Base-by-base conservation (phyloP, 2,888 invertebrate genomes). In the Leuctra nigra region DNA sequence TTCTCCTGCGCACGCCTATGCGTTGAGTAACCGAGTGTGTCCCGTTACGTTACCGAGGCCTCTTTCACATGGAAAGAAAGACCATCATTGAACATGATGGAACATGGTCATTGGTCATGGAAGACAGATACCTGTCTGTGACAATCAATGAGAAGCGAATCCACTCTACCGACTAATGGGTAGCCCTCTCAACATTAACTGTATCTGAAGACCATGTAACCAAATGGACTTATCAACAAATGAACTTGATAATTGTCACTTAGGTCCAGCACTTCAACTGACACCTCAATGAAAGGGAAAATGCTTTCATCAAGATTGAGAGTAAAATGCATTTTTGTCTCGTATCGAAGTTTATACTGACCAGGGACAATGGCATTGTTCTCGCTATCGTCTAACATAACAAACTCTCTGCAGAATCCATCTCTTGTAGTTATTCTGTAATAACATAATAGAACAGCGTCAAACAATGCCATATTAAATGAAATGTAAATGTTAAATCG, bases 151-250 rank as follows among this genome's bases (percentile, higher is more conserved):
- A n/a, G n/a, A n/a, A n/a, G n/a, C n/a, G n/a, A n/a, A n/a, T n/a
- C n/a, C n/a, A n/a, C n/a, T n/a, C n/a, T n/a, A n/a, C n/a, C n/a
- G n/a, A n/a, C n/a, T n/a, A n/a, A n/a, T n/a, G n/a, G n/a, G n/a
- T 6, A 33, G 11, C 36, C 2, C 18, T 50, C n/a, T n/a, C n/a
- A n/a, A n/a, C n/a, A n/a, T n/a, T 44, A 52, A 25, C 52, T 52
- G 16, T 52, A 41, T n/a, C 53, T 33, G 44, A 46, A 57, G 4
- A 57, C 57, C 57, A 57, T 57, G 18, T 53, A 57, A n/a, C 57
- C 57, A 46, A 33, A 53, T 16, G 57, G 57, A n/a, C 53, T 57
- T 16, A 57, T 14, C 23, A 57, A 38, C 36, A 57, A 35, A 14
- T 53, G 33, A 1, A 57, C 53, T 44, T 57, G 39, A 16, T 53